Evolutionary conservation across 1,140 invertebrate genomes (phyloP), one percentile per base, ranked within the genome.

Genomic region (Hyles euphorbiae): DNA sequence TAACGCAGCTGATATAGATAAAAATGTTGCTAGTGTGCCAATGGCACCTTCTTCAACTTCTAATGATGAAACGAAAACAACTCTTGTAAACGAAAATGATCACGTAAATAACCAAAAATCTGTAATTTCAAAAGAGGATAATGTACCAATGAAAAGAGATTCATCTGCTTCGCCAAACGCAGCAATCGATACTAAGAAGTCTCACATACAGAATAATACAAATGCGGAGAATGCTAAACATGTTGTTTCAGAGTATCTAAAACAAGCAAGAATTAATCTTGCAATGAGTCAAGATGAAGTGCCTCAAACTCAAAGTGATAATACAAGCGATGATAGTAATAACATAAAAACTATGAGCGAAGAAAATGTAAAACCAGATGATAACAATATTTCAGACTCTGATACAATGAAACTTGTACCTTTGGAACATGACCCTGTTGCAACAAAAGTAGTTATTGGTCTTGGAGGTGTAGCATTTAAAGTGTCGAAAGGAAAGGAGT

Each of bases 181-280:
- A 56, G 44, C 10, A 6, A n/a, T 43, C 33, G 45, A 47, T 47
- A 47, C 45, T 10, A 56, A 56, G 47, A 56, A 34, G 12, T 34
- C 46, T 33, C 33, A 48, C 34, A 10, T 56, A 47, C 54, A 56
- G 33, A 34, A 6, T 7, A 56, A 10, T 12, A 48, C 54, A 11
- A 85, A 83, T 68, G 81, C 87, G 45, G 85, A 88, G 78, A 90
- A 89, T 75, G 91, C 91, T 36, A 91, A 92, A 77, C 91, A 90
- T 76, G 91, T 92, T 4, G 91, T 91, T 9, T 91, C 90, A 0
- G 91, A 92, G 72, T 92, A 91, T 81, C 81, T 92, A 57, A 92
- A 92, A 83, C 83, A 91, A 60, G 90, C 91, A 5, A 88, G 89
- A 65, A 89, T 91, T 69, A 90, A 90, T 88, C 88, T 89, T 83